Percentiles rank a stretch among this genome's conserved stretches.
phyloP scores from a whole-genome alignment of 2,797 vertebrate genomes.

The Sebastes minor region DNA sequence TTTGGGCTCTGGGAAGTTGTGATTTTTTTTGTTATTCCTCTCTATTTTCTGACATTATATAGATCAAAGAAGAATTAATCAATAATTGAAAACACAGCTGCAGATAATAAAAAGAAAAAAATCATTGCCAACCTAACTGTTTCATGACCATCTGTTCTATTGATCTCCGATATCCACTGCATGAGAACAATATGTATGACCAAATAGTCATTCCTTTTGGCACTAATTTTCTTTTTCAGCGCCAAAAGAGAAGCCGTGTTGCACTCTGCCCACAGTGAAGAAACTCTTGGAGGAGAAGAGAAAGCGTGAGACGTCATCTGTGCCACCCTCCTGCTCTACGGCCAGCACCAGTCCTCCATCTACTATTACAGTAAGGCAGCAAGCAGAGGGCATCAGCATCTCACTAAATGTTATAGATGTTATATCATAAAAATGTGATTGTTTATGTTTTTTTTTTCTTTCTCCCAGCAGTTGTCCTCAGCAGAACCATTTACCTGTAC shows the following conservation, averaged over 20 bases:
- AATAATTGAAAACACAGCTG: neutral
- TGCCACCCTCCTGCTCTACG: constrained; percentile 60
- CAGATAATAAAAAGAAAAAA: too few species aligned
- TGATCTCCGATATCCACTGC: neutral
- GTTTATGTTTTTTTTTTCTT: neutral
- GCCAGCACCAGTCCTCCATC: constrained; percentile 62
- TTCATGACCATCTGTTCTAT: neutral
- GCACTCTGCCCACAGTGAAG: constrained; percentile 90
- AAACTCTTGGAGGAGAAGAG: constrained; percentile 92
- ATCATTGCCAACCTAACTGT: neutral
- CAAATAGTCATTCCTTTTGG: neutral
- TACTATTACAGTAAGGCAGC: constrained; percentile 73
- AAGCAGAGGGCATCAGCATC: neutral
- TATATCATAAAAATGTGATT: neutral
- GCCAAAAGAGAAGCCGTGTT: constrained; percentile 86
- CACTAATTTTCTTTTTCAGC: constrained; percentile 58
- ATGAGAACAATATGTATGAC: neutral
- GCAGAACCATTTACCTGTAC: constrained; percentile 63
- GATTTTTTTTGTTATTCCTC: neutral
- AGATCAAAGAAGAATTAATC: neutral
- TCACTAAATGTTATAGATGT: neutral
- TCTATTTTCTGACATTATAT: neutral
- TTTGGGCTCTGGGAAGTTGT: neutral
- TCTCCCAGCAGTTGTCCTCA: constrained; percentile 57
- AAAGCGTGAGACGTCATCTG: constrained; percentile 81